Evolutionary conservation across 2,888 invertebrate genomes (phyloP), one percentile per base, ranked within the genome.

Genomic region (Agonopterix alstromeriana): DNA sequence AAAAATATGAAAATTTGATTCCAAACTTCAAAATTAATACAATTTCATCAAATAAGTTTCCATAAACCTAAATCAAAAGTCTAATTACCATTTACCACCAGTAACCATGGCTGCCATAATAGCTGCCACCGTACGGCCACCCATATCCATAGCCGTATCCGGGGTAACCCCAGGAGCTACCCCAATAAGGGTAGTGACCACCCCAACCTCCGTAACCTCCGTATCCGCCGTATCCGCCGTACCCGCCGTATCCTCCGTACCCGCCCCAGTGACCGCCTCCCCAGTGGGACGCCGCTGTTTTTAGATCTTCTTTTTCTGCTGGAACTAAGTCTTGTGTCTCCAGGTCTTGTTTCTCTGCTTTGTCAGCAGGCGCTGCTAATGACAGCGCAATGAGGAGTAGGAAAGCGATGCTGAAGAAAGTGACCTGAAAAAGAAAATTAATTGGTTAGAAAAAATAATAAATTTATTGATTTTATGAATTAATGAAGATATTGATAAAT

Each of bases 211-310:
- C 60, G 46, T 53, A 61, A 4, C 68, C 66, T 14, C 61, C 67
- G 42, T 63, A 60, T 4, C 61, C 58, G 8, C 46, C 62, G 52
- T 63, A 65, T 2, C 67, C 66, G 40, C 57, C 57, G 51, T 55
- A 58, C 0, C 77, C 77, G 0, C 77, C 75, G 46, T 63, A 65
- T 1, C 46, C 46, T n/a, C 48, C 44, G 10, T 42, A 69, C 0
- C 72, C 61, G 1, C 61, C 60, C 46, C 52, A 58, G 27, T 52
- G 49, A 27, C 27, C 27, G 0, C 64, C 63, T 0, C 81, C 81
- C 71, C 80, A 87, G 50, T 80, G 79, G 0, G 87, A 77, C 0
- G 88, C 89, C 0, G 83, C 83, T 0, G 86, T 72, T 53, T 86
- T 82, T 1, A 89, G 63, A 54, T 88, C 88, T 10, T 79, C 83